A percentile compares a stretch with the other conserved stretches of the same genome.
These are phyloP conservation scores for Calosoma granatense DNA, from an alignment of 1,140 invertebrate genomes.

Conservation along the genomic window DNA sequence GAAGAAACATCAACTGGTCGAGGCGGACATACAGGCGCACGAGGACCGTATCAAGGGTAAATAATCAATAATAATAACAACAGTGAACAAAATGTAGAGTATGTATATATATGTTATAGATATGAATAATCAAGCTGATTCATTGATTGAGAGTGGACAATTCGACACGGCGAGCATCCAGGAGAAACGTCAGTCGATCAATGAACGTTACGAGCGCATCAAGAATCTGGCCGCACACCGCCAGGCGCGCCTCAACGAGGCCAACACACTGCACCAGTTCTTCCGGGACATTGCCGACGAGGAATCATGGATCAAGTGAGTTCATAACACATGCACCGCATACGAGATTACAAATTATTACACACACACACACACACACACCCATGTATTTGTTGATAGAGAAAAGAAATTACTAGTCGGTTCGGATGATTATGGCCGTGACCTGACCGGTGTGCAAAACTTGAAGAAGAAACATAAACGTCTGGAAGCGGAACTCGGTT, in stretches of 20 bases:
- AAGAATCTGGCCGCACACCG: constrained; percentile 88
- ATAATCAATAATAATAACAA: constrained; percentile 10
- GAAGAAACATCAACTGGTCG: constrained; percentile 98
- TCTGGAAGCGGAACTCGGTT: constrained; percentile 88
- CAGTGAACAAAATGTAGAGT: constrained; percentile 7
- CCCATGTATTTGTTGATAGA: constrained; percentile 33
- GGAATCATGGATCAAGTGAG: constrained; percentile 98
- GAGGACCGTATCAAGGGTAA: constrained; percentile 88
- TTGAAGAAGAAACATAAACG: constrained; percentile 97
- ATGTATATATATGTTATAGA: constrained; percentile 41
- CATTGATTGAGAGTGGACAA: constrained; percentile 86
- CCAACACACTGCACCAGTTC: constrained; percentile 97
- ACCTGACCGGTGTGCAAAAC: constrained; percentile 96
- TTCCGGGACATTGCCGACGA: constrained; percentile 99
- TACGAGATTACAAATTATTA: no score
- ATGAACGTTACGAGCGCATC: constrained; percentile 87
- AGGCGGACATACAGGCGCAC: constrained; percentile 92
- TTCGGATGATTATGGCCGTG: constrained; percentile 96
- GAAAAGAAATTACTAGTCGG: constrained; percentile 97
- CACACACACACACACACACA: constrained; percentile 5
- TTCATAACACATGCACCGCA: constrained; percentile 16
- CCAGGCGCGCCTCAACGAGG: constrained; percentile 82
- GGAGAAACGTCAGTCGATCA: constrained; percentile 85
- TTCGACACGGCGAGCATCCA: constrained; percentile 90
- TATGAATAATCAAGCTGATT: constrained; percentile 91